phyloP scores from a whole-genome alignment of 2,797 vertebrate genomes.

The Bovichtus variegatus region DNA sequence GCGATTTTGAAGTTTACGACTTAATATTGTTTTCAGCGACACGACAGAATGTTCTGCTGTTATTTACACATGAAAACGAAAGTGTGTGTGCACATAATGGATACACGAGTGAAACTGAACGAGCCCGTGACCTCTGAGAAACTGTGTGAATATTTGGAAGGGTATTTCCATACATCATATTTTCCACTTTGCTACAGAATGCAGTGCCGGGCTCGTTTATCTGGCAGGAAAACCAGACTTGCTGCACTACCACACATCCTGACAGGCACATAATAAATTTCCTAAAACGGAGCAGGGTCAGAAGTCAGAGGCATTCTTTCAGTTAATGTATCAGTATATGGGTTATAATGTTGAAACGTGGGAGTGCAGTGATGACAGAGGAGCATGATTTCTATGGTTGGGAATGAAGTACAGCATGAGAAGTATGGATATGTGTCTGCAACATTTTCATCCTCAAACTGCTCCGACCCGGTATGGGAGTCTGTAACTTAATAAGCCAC shows the following conservation, averaged over 20 bases:
- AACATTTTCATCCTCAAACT: conserved; percentile 56
- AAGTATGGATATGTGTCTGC: conserved; percentile 41
- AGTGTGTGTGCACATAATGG: neutral
- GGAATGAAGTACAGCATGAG: conserved; percentile 16
- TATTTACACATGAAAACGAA: conserved; percentile 8
- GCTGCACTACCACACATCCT: conserved; percentile 51
- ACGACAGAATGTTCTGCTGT: neutral
- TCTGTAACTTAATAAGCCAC: conserved; percentile 69
- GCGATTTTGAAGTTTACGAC: conserved; percentile 6
- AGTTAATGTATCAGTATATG: conserved; percentile 31
- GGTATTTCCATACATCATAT: conserved; percentile 74
- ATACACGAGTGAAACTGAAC: conserved; percentile 23
- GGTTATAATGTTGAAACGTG: conserved; percentile 33
- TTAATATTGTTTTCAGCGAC: conserved; percentile 42
- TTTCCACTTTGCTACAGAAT: conserved; percentile 72
- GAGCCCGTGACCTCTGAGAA: conserved; percentile 45
- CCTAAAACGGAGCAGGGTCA: conserved; percentile 52
- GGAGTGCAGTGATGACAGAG: conserved; percentile 43
- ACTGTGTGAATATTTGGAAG: conserved; percentile 56
- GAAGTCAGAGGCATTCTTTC: conserved; percentile 34
- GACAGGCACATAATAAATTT: conserved; percentile 62
- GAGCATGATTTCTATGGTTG: conserved; percentile 23
- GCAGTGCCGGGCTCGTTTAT: conserved; percentile 43
- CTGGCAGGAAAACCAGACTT: conserved; percentile 63
- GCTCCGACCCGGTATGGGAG: conserved; percentile 66